Evolutionary conservation across 2,797 vertebrate species (phyloP).

Genomic region (Rachycentron canadum): DNA sequence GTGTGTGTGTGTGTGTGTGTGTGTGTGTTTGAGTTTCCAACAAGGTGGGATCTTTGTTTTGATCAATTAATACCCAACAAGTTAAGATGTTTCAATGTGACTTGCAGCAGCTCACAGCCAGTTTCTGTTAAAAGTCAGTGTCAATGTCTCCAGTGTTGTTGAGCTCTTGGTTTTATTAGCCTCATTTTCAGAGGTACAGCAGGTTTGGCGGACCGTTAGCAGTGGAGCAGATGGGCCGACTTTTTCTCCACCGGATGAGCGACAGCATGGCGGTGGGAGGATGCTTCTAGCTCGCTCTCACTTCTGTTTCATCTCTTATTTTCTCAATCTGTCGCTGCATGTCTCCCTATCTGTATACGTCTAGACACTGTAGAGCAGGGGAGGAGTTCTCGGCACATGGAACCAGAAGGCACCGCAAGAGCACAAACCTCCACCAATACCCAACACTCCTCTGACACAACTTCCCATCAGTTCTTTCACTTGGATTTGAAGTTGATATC

Average conservation of each 20-base stretch:
- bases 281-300: slow-evolving; percentile 50
- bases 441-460: neutral
- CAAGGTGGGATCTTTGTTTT: slow-evolving; percentile 42
- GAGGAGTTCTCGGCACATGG: slow-evolving; percentile 36
- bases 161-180: slow-evolving; percentile 22
- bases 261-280: slow-evolving; percentile 73
- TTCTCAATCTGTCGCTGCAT: slow-evolving; percentile 70
- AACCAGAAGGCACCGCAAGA: slow-evolving; percentile 37
- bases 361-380: slow-evolving; percentile 37
- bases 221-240: slow-evolving; percentile 69
- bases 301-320: slow-evolving; percentile 62
- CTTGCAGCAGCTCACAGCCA: neutral
- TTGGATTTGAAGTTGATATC: neutral
- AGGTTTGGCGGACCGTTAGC: slow-evolving; percentile 36
- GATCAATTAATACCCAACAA: slow-evolving; percentile 31
- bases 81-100: slow-evolving; percentile 7
- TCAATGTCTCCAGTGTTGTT: slow-evolving; percentile 16
- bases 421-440: slow-evolving; percentile 28
- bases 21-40: neutral
- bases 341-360: slow-evolving; percentile 35
- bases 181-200: slow-evolving; percentile 44
- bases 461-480: neutral
- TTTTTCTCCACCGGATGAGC: slow-evolving; percentile 48
- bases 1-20: neutral
- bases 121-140: neutral